Conservation (phyloP, 2,113 vertebrate species). For the Chrysochloris asiatica region DNA sequence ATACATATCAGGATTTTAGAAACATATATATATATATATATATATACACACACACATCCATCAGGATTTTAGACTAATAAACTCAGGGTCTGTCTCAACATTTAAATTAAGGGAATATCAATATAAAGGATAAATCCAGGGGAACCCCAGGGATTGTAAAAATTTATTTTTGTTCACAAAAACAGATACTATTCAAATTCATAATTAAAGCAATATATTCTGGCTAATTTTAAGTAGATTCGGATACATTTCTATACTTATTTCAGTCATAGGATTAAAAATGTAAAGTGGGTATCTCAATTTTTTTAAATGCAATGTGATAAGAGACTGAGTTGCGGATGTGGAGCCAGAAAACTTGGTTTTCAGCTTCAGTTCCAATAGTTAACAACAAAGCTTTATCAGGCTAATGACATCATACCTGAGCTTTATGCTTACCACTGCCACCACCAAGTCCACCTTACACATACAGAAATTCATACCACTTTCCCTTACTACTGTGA, state of each 20-base stretch:
- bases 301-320: neutral
- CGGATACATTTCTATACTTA: neutral
- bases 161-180: neutral
- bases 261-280: constrained; percentile 17
- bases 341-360: neutral
- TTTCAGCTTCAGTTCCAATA: neutral
- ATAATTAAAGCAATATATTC: neutral
- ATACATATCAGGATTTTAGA: too few relatives aligned
- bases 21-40: too few relatives aligned
- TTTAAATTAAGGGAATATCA: neutral
- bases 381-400: neutral
- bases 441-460: neutral
- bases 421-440: neutral
- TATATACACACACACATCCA: too few relatives aligned
- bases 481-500: neutral
- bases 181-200: constrained; percentile 14
- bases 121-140: neutral
- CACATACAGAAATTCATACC: neutral
- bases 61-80: too few relatives aligned
- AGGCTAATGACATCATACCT: neutral
- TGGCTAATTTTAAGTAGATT: constrained; percentile 20
- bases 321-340: neutral
- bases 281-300: neutral
- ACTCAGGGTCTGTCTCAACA: neutral
- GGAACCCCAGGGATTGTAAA: neutral